Evolutionary conservation across 1,140 invertebrate species (phyloP), one percentile per base, ranked within the genome.

Genomic region (Leptopilina boulardi): DNA sequence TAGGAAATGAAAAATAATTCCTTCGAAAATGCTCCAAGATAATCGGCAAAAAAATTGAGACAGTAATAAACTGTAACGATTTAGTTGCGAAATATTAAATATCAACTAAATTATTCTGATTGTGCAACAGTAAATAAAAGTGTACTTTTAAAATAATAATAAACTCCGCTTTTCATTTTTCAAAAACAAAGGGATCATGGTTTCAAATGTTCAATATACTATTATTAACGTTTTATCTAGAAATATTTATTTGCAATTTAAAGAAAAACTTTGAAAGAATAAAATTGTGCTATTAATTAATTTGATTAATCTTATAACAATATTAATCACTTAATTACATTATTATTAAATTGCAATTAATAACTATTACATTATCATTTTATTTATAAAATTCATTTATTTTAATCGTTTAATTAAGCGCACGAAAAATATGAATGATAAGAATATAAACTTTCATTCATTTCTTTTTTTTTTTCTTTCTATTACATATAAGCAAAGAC

Each of bases 241-340:
- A 66, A 66, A 66, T n/a, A 66, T 66, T 66, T 66, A 66, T 66
- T 66, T 66, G 59, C 59, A 66, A 15, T 23, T 66, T 66, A 66
- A n/a, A 30, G 4, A n/a, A 66, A 3, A 66, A 30, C 23, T 9
- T 11, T 23, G 23, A 66, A 15, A n/a, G n/a, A 59, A 59, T 10
- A 66, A n/a, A 11, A 23, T 23, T 10, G 56, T 66, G 11, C 1
- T 15, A 23, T 26, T n/a, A 30, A 30, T 34, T 18, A n/a, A 18
- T 51, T 5, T 0, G 34, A 38, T 51, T 51, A 51, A 51, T n/a
- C n/a, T 51, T 51, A 47, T 4, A n/a, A 18, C 18, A 18, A 51
- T 51, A 38, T 38, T 38, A 38, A 38, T 6, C 9, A 38, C 34
- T 38, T 38, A 38, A 38, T 38, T 38, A 38, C 2, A 38, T 38